phyloP scores from a whole-genome alignment of 2,113 vertebrate genomes.

The Pseudopipra pipra region DNA sequence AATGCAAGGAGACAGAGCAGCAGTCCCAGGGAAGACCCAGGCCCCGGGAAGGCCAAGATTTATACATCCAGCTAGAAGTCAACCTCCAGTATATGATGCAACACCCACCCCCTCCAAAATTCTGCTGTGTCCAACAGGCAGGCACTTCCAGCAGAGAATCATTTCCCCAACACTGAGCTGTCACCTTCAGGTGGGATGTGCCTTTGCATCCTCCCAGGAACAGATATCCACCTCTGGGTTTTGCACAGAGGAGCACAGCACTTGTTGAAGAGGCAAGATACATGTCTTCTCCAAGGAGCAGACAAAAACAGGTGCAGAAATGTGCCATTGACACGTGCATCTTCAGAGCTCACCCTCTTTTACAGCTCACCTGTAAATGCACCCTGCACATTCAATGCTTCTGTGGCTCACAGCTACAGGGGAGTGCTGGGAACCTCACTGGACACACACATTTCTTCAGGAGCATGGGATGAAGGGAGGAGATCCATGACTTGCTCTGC shows the following conservation, averaged over 20 bases:
- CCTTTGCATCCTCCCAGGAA: neutral
- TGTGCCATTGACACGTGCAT: accelerated
- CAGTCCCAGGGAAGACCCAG: neutral
- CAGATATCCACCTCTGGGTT: neutral
- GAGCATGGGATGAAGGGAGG: neutral
- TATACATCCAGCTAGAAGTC: neutral
- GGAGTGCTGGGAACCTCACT: neutral
- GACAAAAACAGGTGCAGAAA: neutral
- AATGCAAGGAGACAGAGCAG: neutral
- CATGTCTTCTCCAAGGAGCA: neutral
- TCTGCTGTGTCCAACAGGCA: neutral
- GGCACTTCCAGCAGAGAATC: conserved; percentile 2
- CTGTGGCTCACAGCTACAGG: neutral
- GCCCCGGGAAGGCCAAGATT: neutral
- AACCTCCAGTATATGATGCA: neutral
- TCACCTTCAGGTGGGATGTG: neutral
- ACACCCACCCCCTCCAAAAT: neutral
- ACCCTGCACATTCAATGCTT: neutral
- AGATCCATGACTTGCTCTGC: neutral
- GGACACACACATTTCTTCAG: neutral
- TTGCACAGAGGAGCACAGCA: neutral
- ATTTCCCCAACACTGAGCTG: neutral
- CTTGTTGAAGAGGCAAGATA: neutral
- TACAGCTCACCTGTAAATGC: neutral
- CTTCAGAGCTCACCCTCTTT: neutral